Evolutionary conservation across 2,888 invertebrate genomes (phyloP).

Genomic region (Cartodere bifasciata): DNA sequence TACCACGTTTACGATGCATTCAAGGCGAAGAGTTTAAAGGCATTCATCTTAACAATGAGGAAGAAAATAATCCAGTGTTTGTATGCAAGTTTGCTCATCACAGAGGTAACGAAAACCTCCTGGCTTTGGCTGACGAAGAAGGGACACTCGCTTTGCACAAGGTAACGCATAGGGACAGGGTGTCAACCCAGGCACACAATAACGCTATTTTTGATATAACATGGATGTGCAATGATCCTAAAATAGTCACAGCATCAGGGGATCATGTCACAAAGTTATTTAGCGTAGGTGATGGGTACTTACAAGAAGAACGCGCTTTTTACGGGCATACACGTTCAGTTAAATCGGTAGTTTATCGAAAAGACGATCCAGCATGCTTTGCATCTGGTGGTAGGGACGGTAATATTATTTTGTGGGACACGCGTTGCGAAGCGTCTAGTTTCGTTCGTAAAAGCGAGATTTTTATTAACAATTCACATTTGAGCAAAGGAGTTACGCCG

Average conservation of each 20-base stretch:
- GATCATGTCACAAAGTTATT: slow-evolving; percentile 75
- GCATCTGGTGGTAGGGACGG: slow-evolving; percentile 63
- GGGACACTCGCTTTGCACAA: slow-evolving; percentile 57
- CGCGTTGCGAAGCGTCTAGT: slow-evolving; percentile 39
- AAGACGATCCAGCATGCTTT: slow-evolving; percentile 59
- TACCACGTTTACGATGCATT: slow-evolving; percentile 50
- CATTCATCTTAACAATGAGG: slow-evolving; percentile 36
- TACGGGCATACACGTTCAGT: slow-evolving; percentile 70
- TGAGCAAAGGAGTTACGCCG: slow-evolving; percentile 36
- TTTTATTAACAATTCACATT: slow-evolving; percentile 55
- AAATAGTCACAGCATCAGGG: slow-evolving; percentile 72
- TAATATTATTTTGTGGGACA: slow-evolving; percentile 77
- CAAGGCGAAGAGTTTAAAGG: slow-evolving; percentile 53
- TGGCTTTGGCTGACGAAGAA: slow-evolving; percentile 79
- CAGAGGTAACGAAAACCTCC: slow-evolving; percentile 43
- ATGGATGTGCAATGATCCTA: slow-evolving; percentile 68
- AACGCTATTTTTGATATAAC: slow-evolving; percentile 85
- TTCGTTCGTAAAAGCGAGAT: slow-evolving; percentile 50
- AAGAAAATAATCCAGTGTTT: slow-evolving; percentile 59
- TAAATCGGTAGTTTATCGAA: slow-evolving; percentile 65
- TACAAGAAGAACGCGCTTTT: slow-evolving; percentile 45
- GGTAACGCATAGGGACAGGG: slow-evolving; percentile 15
- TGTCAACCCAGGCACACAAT: slow-evolving; percentile 53
- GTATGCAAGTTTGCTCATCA: slow-evolving; percentile 63
- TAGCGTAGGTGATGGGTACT: slow-evolving; percentile 45